Percentiles rank a stretch among this genome's conserved stretches.
phyloP scores from a whole-genome alignment of 2,888 invertebrate genomes.

The Drosophila siamana region DNA sequence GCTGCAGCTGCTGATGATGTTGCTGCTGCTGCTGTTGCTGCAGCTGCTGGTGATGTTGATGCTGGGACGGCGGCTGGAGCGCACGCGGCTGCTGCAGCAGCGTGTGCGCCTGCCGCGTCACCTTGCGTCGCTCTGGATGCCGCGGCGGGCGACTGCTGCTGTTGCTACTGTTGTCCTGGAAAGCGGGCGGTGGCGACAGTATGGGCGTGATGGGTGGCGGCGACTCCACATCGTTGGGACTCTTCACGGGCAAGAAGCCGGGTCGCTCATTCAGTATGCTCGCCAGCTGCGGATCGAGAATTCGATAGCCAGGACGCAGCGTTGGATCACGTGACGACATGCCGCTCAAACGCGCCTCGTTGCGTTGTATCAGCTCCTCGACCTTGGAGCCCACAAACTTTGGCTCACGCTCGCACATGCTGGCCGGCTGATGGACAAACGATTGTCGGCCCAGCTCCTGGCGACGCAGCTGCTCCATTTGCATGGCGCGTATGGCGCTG shows the following conservation, averaged over 20 bases:
- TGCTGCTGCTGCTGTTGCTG: constrained; percentile 62
- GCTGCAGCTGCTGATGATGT: constrained; percentile 23
- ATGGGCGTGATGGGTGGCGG: constrained; percentile 90
- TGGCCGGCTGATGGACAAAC: constrained; percentile 66
- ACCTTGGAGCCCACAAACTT: constrained; percentile 84
- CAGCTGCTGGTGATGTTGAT: constrained; percentile 48
- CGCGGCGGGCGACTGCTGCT: constrained; percentile 71
- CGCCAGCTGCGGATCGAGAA: constrained; percentile 84
- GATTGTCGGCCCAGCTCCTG: constrained; percentile 60
- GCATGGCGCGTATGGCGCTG: constrained; percentile 76
- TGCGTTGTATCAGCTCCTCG: constrained; percentile 85
- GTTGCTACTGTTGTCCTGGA: constrained; percentile 87
- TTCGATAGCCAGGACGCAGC: constrained; percentile 83
- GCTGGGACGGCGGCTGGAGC: constrained; percentile 55
- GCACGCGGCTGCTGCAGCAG: constrained; percentile 43
- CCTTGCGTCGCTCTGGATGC: constrained; percentile 70
- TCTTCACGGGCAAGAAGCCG: constrained; percentile 85
- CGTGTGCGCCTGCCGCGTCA: constrained; percentile 54
- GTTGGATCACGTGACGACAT: constrained; percentile 65
- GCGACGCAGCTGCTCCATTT: constrained; percentile 74
- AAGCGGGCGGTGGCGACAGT: constrained; percentile 90
- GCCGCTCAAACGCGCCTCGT: constrained; percentile 77
- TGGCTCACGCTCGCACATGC: constrained; percentile 62
- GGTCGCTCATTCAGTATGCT: constrained; percentile 85
- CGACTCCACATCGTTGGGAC: constrained; percentile 85